Evolutionary conservation across 37 sponge, comb jelly and placozoan genomes (phyloP).

Genomic region (Spongia lamella): DNA sequence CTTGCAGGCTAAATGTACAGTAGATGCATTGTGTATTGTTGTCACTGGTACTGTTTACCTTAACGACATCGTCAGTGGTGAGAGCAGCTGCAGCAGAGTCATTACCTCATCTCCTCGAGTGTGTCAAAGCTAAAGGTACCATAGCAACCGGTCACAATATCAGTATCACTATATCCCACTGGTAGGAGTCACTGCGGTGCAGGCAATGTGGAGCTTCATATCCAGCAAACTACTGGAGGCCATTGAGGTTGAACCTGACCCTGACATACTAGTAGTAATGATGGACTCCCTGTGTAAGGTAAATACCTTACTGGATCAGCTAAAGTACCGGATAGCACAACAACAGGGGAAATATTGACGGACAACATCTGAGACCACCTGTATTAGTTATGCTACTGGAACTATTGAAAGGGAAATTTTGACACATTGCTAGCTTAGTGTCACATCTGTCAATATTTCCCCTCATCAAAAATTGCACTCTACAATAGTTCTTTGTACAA

Average conservation of each 20-base stretch:
- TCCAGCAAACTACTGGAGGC: conserved; percentile 82
- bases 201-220: conserved; percentile 82
- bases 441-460: too few relatives aligned
- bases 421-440: too few relatives aligned
- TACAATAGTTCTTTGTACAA: background rate
- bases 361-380: too few relatives aligned
- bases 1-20: too few relatives aligned
- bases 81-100: conserved; percentile 95
- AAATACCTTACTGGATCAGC: conserved; percentile 1
- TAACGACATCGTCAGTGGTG: conserved; percentile 67
- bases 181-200: conserved; percentile 57
- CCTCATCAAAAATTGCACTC: background rate
- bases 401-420: too few relatives aligned
- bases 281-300: conserved; percentile 82
- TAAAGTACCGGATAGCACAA: background rate
- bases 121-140: conserved; percentile 82
- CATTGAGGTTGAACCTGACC: conserved; percentile 84
- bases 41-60: too few relatives aligned
- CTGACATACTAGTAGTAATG: conserved; percentile 84
- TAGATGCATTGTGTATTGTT: too few relatives aligned
- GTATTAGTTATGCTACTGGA: too few relatives aligned
- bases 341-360: background rate
- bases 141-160: too few relatives aligned
- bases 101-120: conserved; percentile 88
- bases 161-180: background rate